These are phyloP conservation scores for Montipora efflorescens DNA, from an alignment of 64 coral and sea anemone species.

Conservation along the genomic window DNA sequence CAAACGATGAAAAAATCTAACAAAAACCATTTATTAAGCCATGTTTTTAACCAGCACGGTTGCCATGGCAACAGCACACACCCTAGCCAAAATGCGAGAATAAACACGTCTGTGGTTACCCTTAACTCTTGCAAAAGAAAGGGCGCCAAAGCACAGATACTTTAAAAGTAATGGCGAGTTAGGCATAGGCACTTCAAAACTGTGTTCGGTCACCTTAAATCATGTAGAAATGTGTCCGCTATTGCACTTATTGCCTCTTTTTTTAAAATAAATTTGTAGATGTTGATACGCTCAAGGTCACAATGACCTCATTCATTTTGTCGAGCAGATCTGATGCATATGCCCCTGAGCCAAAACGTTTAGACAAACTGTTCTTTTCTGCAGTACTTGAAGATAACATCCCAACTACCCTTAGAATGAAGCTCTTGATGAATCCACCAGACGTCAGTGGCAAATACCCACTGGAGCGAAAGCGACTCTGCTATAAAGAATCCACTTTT, in stretches of 20 bases:
- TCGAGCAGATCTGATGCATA: neutral
- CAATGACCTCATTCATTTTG: neutral
- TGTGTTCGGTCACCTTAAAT: no score
- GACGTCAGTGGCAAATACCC: neutral
- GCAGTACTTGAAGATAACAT: constrained; percentile 4
- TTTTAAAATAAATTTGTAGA: neutral
- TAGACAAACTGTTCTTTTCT: neutral
- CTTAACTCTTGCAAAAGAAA: no score
- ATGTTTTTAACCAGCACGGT: no score
- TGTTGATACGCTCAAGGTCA: neutral
- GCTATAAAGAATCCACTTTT: neutral
- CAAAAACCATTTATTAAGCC: no score
- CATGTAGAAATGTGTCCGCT: no score
- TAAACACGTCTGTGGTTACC: no score
- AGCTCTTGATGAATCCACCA: neutral
- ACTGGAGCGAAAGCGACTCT: neutral
- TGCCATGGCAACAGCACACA: no score
- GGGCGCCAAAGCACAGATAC: no score
- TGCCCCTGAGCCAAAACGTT: neutral
- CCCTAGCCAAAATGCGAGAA: no score
- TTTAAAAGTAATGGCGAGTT: no score
- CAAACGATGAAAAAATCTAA: no score
- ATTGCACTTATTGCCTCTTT: neutral
- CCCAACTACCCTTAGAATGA: neutral
- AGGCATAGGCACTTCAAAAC: no score